phyloP scores from a whole-genome alignment of 2,888 invertebrate species.

The Hypselothyrea guttata region DNA sequence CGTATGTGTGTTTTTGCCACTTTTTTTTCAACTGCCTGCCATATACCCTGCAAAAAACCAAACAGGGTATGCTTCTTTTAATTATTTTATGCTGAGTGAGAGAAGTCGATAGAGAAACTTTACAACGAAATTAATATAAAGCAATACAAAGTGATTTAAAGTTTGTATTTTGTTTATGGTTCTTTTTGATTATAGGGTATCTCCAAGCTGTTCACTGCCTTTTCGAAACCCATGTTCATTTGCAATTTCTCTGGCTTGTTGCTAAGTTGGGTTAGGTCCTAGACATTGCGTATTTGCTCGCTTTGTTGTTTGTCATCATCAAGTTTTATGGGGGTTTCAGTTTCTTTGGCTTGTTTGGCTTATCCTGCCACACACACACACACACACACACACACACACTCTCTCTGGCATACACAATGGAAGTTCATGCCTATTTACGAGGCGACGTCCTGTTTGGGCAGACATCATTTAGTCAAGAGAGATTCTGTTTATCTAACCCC shows the following conservation, averaged over 20 bases:
- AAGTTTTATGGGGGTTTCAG: conserved; percentile 63
- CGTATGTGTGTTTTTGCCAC: conserved; percentile 47
- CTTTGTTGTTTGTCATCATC: conserved; percentile 67
- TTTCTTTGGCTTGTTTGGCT: conserved; percentile 39
- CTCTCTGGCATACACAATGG: conserved; percentile 36
- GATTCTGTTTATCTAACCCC: conserved; percentile 36
- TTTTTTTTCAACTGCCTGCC: no score
- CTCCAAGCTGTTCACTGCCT: background rate
- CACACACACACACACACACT: conserved; percentile 23
- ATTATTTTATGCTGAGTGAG: no score
- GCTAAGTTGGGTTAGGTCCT: conserved; percentile 60
- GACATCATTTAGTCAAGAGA: conserved; percentile 36
- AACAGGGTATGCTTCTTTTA: no score
- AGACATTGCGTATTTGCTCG: conserved; percentile 29
- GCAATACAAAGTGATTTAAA: no score
- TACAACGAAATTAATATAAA: no score
- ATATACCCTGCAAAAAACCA: no score
- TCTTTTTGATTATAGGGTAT: no score
- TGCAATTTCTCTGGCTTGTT: conserved; percentile 44
- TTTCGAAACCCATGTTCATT: conserved; percentile 21
- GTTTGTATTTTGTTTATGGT: no score
- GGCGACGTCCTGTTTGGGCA: conserved; percentile 37
- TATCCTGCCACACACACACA: conserved; percentile 40
- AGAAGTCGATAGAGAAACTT: no score
- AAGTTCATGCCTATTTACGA: conserved; percentile 59